Conservation (phyloP, 2,113 vertebrate species). For the Dendrocopos noguchii region DNA sequence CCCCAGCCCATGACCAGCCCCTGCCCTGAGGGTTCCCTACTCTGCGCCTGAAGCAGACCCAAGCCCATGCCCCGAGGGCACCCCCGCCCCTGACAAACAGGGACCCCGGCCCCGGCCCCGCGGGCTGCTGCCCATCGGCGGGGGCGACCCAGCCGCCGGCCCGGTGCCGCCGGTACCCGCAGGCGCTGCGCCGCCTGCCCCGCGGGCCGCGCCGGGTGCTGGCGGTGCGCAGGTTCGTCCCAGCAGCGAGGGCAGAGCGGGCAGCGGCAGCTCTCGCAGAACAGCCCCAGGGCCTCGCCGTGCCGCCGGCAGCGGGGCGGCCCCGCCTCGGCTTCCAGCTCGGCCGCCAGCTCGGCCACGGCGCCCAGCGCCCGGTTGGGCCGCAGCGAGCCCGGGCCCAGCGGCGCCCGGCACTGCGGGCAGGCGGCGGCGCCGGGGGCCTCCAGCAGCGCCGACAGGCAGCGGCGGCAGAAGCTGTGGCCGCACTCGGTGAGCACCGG, state of each 20-base stretch:
- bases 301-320: neutral
- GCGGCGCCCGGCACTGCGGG: neutral
- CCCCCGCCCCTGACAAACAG: neutral
- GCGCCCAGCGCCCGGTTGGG: neutral
- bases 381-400: constrained; percentile 48
- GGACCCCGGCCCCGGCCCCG: too few species aligned
- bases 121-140: too few species aligned
- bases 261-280: neutral
- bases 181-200: neutral
- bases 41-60: accelerated
- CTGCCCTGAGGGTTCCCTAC: too few species aligned
- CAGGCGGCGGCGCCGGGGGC: neutral
- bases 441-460: neutral
- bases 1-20: neutral
- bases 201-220: neutral
- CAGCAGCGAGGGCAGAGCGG: neutral
- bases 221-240: neutral
- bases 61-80: neutral
- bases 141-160: neutral
- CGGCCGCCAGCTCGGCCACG: neutral
- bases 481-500: constrained; percentile 43
- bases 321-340: neutral
- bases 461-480: constrained; percentile 14
- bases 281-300: neutral
- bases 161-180: neutral